Evolutionary conservation across 2,797 vertebrate genomes (phyloP).

Genomic region (Artibeus jamaicensis): DNA sequence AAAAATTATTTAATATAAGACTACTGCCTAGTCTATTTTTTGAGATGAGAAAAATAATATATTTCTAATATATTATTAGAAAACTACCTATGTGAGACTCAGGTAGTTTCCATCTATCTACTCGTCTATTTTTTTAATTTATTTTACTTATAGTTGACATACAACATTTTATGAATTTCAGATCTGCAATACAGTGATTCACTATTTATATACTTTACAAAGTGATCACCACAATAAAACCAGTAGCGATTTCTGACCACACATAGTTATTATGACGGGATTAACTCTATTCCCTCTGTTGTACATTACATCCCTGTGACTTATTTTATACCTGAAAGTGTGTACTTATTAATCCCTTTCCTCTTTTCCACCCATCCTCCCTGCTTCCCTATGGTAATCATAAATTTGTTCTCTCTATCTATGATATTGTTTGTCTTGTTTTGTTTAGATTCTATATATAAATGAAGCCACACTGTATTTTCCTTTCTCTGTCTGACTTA

Average conservation of each 20-base stretch:
- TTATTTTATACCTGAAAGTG: neutral
- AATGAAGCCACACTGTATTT: neutral
- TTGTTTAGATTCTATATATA: neutral
- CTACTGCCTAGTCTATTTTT: neutral
- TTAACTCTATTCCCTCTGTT: neutral
- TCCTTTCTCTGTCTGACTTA: neutral
- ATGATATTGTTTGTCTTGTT: neutral
- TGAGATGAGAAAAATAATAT: neutral
- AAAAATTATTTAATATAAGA: neutral
- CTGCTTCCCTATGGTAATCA: neutral
- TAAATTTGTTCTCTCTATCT: neutral
- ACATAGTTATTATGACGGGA: neutral
- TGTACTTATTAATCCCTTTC: neutral
- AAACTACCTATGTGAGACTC: neutral
- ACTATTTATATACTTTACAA: neutral
- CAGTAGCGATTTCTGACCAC: neutral
- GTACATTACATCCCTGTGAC: neutral
- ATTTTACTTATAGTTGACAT: neutral
- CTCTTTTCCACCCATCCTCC: neutral
- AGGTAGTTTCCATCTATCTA: neutral
- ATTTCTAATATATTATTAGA: neutral
- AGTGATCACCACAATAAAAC: neutral
- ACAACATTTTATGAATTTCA: neutral
- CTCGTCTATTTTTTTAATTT: neutral
- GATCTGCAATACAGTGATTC: neutral